phyloP scores from a whole-genome alignment of 2,113 vertebrate genomes.

The Hypocryptadius cinnamomeus region DNA sequence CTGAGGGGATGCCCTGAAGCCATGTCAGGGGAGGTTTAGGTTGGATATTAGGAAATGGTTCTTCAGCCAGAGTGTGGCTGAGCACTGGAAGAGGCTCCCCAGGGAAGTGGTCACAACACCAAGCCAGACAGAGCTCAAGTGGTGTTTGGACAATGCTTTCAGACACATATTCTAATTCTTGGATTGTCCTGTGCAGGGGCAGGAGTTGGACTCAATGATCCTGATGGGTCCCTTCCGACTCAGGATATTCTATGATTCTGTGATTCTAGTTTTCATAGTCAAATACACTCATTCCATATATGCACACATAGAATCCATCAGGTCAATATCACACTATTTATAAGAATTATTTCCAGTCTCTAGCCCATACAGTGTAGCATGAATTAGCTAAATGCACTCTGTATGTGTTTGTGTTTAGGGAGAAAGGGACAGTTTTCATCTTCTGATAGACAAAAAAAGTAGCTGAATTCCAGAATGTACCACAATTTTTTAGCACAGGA shows the following conservation, averaged over 20 bases:
- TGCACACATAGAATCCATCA: not conserved
- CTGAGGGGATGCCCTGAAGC: rapidly evolving
- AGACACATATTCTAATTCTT: not conserved
- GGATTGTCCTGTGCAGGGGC: not conserved
- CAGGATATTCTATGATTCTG: not conserved
- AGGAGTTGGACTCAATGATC: not conserved
- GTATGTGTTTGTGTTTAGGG: not conserved
- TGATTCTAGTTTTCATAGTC: not conserved
- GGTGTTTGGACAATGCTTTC: not conserved
- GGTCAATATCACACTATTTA: not conserved
- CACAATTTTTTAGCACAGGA: too few relatives aligned
- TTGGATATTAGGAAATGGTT: not conserved
- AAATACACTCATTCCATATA: not conserved
- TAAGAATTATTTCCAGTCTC: not conserved
- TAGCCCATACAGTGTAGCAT: not conserved
- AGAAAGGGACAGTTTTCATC: not conserved
- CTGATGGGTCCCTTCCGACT: not conserved
- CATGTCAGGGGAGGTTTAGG: not conserved
- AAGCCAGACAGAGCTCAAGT: not conserved
- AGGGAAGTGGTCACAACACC: not conserved
- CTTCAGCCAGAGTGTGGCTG: not conserved
- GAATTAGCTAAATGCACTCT: not conserved
- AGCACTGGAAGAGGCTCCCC: not conserved
- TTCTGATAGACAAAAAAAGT: not conserved
- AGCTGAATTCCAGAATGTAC: not conserved